Base-by-base conservation (phyloP, 2,113 vertebrate species). In the Tonatia bakeri region DNA sequence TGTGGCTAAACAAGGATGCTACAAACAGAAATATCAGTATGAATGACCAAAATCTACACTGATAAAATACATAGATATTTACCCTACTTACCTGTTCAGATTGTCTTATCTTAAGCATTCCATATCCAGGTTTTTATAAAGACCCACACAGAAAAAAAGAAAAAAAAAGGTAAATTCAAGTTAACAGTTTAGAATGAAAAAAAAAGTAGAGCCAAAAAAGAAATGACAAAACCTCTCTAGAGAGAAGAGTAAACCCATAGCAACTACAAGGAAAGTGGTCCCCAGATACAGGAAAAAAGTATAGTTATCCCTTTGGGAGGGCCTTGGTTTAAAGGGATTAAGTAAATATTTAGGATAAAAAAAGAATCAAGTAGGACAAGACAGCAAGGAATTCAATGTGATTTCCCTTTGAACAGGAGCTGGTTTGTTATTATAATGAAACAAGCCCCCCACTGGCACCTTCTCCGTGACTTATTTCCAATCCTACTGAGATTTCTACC, bases 371-470 rank as follows among this genome's bases (percentile, higher is more conserved):
- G 50, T 11, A 97, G n/a, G 61, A 96, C 70, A 96, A 90, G 61
- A 87, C 73, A 79, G 96, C 95, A 73, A 96, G 76, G 85, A 72
- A 97, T 97, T 96, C 47, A 38, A 7, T 64, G 43, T 24, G 87
- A 67, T 88, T 96, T 95, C 50, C 96, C 33, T 94, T 96, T 96
- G 61, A 98, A 56, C 94, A 17, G 52, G 70, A 73, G 22, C 93
- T 97, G 70, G 89, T 97, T 97, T 98, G 73, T 97, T 98, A 96
- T 91, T 96, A 84, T 96, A 97, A 97, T 98, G 96, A 97, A 81
- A 91, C 91, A 52, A 97, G 73, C 59, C 94, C 84, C 83, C 90
- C 19, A 50, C 61, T 90, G 96, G 22, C 92, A 81, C 97, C 96
- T 96, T 95, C 97, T 96, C 77, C 90, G 19, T 87, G 54, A 90